Evolutionary conservation across 2,797 vertebrate species (phyloP).

Genomic region (Chaenodraco wilsoni): DNA sequence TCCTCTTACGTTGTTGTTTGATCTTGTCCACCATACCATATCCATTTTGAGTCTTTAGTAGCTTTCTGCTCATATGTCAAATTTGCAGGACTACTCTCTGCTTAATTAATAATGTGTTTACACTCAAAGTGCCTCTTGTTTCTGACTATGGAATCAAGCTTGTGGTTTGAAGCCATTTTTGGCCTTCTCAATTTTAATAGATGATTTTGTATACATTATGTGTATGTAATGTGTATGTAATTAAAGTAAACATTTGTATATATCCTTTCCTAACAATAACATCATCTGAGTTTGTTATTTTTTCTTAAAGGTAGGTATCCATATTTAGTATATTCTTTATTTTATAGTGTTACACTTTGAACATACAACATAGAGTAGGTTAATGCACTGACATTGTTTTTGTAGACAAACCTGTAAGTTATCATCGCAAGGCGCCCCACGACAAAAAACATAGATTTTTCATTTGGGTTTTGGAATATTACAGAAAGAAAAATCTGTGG

Average conservation of each 20-base stretch:
- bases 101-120: constrained; percentile 13
- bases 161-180: constrained; percentile 9
- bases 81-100: not conserved
- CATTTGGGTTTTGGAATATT: no score
- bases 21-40: not conserved
- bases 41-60: not conserved
- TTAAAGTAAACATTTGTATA: not conserved
- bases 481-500: no score
- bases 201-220: constrained; percentile 33
- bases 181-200: constrained; percentile 27
- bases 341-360: no score
- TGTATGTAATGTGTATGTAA: constrained; percentile 38
- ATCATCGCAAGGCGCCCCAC: no score
- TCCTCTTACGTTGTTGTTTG: not conserved
- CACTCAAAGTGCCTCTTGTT: constrained; percentile 45
- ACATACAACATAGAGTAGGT: no score
- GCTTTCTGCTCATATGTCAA: not conserved
- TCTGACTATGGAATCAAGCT: constrained; percentile 15
- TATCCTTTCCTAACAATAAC: constrained; percentile 20
- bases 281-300: not conserved
- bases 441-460: no score
- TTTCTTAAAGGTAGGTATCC: not conserved
- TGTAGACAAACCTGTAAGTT: no score
- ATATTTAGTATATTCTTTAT: no score
- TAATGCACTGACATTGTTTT: no score